Conservation (phyloP, 2,113 vertebrate species). For the Callithrix jacchus region DNA sequence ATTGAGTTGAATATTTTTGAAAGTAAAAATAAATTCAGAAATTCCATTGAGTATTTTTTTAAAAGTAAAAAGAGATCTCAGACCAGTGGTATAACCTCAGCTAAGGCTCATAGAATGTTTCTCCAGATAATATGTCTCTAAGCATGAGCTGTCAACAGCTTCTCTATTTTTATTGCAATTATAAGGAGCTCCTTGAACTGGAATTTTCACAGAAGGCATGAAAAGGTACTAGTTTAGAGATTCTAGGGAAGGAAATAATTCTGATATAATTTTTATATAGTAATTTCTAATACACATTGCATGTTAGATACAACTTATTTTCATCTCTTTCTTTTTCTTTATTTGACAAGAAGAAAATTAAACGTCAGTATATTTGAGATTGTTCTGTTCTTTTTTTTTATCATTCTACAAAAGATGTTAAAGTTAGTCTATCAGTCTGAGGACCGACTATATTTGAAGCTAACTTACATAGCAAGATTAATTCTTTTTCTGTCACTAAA, state of each 20-base stretch:
- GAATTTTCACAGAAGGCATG: conserved; percentile 25
- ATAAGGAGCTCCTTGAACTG: conserved; percentile 17
- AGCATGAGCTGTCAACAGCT: background rate
- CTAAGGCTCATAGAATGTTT: conserved; percentile 2
- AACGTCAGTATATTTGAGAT: background rate
- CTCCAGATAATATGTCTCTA: conserved; percentile 25
- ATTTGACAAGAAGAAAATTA: background rate
- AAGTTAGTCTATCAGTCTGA: background rate
- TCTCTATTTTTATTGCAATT: conserved; percentile 29
- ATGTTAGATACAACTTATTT: background rate
- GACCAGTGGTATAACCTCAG: background rate
- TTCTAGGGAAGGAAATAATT: background rate
- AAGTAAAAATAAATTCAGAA: background rate
- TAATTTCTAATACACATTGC: background rate
- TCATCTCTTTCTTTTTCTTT: background rate
- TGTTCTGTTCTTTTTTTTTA: background rate
- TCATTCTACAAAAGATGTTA: background rate
- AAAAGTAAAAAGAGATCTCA: background rate
- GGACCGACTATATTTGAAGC: background rate
- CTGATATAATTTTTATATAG: background rate
- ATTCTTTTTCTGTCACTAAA: background rate
- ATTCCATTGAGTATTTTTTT: conserved; percentile 19
- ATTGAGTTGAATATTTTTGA: conserved; percentile 5
- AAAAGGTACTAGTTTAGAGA: background rate
- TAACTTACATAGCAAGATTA: background rate